Evolutionary conservation across 2,113 vertebrate species (phyloP), one percentile per base, ranked within the genome.

Genomic region (Etia nguti): DNA sequence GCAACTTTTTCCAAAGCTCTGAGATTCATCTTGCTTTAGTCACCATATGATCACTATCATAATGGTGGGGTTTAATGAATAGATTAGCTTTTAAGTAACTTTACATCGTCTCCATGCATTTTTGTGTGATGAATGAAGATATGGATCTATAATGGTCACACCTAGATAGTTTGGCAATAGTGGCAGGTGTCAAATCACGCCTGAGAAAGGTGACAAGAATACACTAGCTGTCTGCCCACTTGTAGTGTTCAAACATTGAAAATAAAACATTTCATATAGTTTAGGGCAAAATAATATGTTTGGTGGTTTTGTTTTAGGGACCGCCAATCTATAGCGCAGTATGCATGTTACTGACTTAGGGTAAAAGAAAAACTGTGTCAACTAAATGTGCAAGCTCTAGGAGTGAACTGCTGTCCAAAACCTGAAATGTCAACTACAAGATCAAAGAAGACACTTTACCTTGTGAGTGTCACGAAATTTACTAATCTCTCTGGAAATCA

Each of bases 21-120:
- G 97, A 98, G 98, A 98, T 99, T 99, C 98, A 99, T 99, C 99
- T 99, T 98, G 99, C 98, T 99, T 99, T 99, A 99, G 98, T 99
- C 99, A 99, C 99, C 99, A 99, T 99, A 99, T 99, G 99, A 99
- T 99, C 98, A 99, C 99, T 99, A 99, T 99, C 98, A 99, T 99
- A 99, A 99, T 99, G 98, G 98, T 99, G 98, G 99, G 98, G 98
- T 98, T 99, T 99, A 99, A 99, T 99, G 98, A 99, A 99, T 99
- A 99, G 98, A 99, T 99, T 99, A 99, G 98, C 98, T 99, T 99
- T 98, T 97, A 97, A 96, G 98, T 98, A 98, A 99, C 98, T 96
- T 98, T 98, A 99, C 99, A 99, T 97, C 96, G 98, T 97, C 98
- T 99, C 98, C 98, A 99, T 99, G 99, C 99, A 99, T 99, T 98